Conservation (phyloP, 92 coral and sea anemone genomes). For the Diadumene lineata region DNA sequence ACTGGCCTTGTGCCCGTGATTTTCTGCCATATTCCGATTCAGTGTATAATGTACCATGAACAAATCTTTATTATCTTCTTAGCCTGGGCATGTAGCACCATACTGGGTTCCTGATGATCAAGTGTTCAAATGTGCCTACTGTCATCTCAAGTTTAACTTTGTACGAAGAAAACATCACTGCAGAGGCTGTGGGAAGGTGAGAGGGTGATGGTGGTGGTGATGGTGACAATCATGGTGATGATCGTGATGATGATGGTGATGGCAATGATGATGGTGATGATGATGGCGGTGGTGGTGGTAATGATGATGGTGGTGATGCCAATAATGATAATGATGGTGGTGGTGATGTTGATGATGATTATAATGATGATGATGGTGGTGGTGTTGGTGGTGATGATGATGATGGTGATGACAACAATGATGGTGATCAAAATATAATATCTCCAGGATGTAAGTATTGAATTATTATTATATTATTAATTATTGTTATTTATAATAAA, state of each 20-base stretch:
- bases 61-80: neutral
- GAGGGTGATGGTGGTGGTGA: neutral
- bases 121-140: constrained; percentile 50
- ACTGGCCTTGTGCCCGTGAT: neutral
- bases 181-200: constrained; percentile 80
- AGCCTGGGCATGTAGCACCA: constrained; percentile 78
- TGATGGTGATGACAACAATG: constrained; percentile 4
- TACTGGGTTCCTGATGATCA: constrained; percentile 69
- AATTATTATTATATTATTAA: no score
- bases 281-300: neutral
- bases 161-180: constrained; percentile 80
- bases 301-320: neutral
- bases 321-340: neutral
- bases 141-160: constrained; percentile 59
- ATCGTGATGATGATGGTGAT: neutral
- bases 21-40: neutral
- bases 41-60: neutral
- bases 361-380: neutral
- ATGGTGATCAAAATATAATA: neutral
- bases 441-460: no score
- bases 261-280: neutral
- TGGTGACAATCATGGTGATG: neutral
- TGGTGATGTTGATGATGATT: neutral
- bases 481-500: no score
- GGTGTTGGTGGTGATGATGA: neutral